Evolutionary conservation across 2,797 vertebrate species (phyloP), one percentile per base, ranked within the genome.

Genomic region (Gadopsis marmoratus): DNA sequence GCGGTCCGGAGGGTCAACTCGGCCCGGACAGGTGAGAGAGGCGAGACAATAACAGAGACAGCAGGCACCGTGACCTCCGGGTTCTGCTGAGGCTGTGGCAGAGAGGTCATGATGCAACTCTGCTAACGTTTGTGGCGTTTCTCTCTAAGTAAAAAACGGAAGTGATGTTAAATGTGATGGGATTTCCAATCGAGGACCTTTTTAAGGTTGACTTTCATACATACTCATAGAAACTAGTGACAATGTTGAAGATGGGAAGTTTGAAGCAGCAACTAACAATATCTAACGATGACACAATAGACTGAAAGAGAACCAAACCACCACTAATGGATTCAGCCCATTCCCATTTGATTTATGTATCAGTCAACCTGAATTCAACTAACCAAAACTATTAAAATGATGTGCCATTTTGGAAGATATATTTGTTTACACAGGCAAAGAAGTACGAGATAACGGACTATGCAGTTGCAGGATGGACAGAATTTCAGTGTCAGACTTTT

Each of bases 1-100:
- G 96, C 97, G 0, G 96, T 97, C 14, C 92, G 95, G 43, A 96
- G 93, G 63, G 97, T 99, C 83, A 99, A 98, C 21, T 95, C 97
- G 2, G 74, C 92, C 16, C 96, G 96, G 69, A 76, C 93, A 58
- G 95, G 98, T 99, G 88, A 94, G 95, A 35, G 19, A 50, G 31
- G 33, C 17, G 39, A 23, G 65, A 26, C 63, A 33, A 41, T 5
- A 47, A 14, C 21, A 17, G 5, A 29, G 39, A 48, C 51, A 47
- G 4, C 66, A 35, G 5, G 33, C 41, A 17, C 10, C 17, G 9
- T 71, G 31, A 51, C 11, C 21, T 19, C 17, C 45, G 29, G 17
- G 33, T 50, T 7, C 14, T 19, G 7, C 1, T 69, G 17, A 51
- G 50, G 26, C 17, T 62, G 8, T 63, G 26, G 16, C 35, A 53